phyloP scores from a whole-genome alignment of 2,888 invertebrate genomes.

The Eledona agricola region DNA sequence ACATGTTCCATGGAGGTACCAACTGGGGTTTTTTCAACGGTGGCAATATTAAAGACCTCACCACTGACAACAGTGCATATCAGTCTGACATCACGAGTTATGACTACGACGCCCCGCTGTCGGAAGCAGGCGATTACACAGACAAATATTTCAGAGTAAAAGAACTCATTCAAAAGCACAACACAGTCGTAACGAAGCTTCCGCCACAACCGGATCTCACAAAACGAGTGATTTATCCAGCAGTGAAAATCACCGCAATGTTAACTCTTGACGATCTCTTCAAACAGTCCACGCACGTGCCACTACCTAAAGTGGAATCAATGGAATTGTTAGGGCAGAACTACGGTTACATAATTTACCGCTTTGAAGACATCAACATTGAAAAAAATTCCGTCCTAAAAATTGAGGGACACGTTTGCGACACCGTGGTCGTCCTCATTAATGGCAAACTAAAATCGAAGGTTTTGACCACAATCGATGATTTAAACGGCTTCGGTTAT shows the following conservation, averaged over 20 bases:
- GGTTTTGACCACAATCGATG: slow-evolving; percentile 46
- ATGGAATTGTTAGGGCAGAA: slow-evolving; percentile 65
- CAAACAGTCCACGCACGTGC: slow-evolving; percentile 28
- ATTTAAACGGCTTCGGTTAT: slow-evolving; percentile 61
- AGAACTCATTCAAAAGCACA: slow-evolving; percentile 62
- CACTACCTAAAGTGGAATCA: slow-evolving; percentile 40
- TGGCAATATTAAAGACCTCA: slow-evolving; percentile 44
- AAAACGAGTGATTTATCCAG: slow-evolving; percentile 54
- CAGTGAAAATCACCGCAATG: slow-evolving; percentile 46
- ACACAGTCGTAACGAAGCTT: slow-evolving; percentile 50
- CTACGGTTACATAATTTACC: slow-evolving; percentile 67
- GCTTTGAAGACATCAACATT: slow-evolving; percentile 55
- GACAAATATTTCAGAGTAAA: slow-evolving; percentile 79
- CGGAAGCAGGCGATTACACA: slow-evolving; percentile 90
- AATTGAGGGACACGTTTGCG: slow-evolving; percentile 61
- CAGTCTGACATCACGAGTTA: slow-evolving; percentile 63
- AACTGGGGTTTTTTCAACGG: slow-evolving; percentile 75
- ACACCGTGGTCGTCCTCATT: slow-evolving; percentile 64
- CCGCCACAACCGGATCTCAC: slow-evolving; percentile 55
- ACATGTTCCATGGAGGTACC: slow-evolving; percentile 94
- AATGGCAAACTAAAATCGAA: slow-evolving; percentile 60
- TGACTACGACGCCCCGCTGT: slow-evolving; percentile 84
- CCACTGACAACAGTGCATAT: slow-evolving; percentile 47
- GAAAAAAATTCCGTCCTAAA: slow-evolving; percentile 50
- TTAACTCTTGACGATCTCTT: slow-evolving; percentile 43